Base-by-base conservation (phyloP, 1,140 invertebrate species). In the Eumeta japonica region DNA sequence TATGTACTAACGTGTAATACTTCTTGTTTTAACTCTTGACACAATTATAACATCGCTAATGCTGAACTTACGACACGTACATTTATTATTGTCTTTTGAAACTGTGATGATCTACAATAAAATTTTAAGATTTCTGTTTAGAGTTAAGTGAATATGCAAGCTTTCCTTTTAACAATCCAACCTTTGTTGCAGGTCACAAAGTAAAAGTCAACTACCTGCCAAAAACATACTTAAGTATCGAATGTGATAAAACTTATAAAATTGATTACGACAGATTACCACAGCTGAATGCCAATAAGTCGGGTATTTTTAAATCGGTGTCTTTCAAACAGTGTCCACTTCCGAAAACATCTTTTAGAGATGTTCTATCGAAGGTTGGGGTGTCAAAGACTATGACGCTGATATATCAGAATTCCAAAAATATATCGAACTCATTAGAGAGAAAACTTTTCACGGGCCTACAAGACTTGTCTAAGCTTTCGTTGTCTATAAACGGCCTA, bases 381-480 rank as follows among this genome's bases (percentile, higher is more conserved):
- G 60, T 74, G 2, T 49, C 63, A 0, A 70, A 61, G 29, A 64
- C 77, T 0, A 56, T 73, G 41, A 57, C 48, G 2, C 34, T 82
- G 2, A 58, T 59, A 37, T 77, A 81, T 38, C 62, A 72, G 51
- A 77, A 76, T 24, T 58, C 58, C 19, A 66, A 57, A 7, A 76
- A 79, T 19, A 43, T 78, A n/a, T 71, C 73, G 9, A 52, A 56
- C 20, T 67, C 60, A 17, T 57, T 83, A 16, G 62, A 66, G 17
- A 74, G 64, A 28, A 61, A 67, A 38, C 80, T 81, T 55, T 72
- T 85, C 9, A 41, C 62, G 3, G 77, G 75, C 16, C 66, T 84
- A 10, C 47, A 72, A 19, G 64, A 77, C 41, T 48, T 71, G 40
- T 68, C 71, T 0, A 57, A 58, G 27, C 46, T 84, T 20, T 46